Evolutionary conservation across 1,140 invertebrate genomes (phyloP).

Genomic region (Varroa destructor): DNA sequence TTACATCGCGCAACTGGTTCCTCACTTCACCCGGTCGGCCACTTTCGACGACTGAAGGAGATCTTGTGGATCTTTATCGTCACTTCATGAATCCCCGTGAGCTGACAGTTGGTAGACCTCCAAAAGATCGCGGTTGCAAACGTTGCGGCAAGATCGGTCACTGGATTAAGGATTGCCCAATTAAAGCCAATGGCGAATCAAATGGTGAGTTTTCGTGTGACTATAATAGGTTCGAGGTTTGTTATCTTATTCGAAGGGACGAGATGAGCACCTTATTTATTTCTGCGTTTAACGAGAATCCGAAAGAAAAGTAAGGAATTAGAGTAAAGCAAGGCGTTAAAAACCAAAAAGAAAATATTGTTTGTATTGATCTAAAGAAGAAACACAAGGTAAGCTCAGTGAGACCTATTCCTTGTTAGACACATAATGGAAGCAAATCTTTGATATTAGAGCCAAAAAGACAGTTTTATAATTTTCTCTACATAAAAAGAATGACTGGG

Average conservation of each 20-base stretch:
- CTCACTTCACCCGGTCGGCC: background rate
- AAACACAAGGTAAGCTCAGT: too few relatives aligned
- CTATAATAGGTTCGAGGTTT: background rate
- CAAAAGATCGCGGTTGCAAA: slow-evolving; percentile 48
- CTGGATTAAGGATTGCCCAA: slow-evolving; percentile 47
- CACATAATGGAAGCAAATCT: too few relatives aligned
- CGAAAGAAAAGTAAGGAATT: background rate
- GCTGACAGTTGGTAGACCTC: slow-evolving; percentile 44
- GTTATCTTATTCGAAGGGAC: background rate
- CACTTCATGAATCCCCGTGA: slow-evolving; percentile 32
- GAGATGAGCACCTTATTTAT: background rate
- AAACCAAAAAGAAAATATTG: background rate
- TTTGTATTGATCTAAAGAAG: background rate
- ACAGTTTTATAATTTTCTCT: too few relatives aligned
- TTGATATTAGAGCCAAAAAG: too few relatives aligned
- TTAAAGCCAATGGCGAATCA: slow-evolving; percentile 33
- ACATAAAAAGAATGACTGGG: too few relatives aligned
- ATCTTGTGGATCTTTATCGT: slow-evolving; percentile 34
- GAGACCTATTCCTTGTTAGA: too few relatives aligned
- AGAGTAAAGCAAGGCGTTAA: background rate
- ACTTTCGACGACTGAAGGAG: background rate
- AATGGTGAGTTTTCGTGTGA: background rate
- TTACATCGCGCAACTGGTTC: slow-evolving; percentile 40
- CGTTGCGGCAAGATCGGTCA: slow-evolving; percentile 50
- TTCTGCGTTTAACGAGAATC: background rate